Conservation (phyloP, 2,113 vertebrate genomes). For the Crypturellus undulatus region DNA sequence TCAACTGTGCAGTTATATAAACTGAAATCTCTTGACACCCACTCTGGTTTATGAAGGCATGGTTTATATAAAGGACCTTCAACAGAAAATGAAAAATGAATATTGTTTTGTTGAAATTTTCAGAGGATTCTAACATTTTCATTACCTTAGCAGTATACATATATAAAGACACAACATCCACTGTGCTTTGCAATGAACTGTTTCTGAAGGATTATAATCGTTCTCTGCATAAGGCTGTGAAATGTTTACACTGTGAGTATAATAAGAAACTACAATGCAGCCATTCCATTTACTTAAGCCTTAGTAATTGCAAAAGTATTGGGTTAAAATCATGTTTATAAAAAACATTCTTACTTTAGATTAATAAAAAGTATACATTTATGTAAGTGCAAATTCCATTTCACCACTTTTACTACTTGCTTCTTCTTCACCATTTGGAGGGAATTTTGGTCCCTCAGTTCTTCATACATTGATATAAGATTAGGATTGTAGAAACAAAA, state of each 20-base stretch:
- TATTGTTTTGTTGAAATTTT: slow-evolving; percentile 24
- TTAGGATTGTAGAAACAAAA: not conserved
- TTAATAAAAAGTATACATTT: slow-evolving; percentile 29
- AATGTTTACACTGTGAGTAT: not conserved
- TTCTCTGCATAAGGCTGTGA: slow-evolving; percentile 6
- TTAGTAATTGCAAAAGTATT: slow-evolving; percentile 27
- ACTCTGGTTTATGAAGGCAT: slow-evolving; percentile 59
- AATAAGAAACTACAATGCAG: not conserved
- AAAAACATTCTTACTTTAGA: not conserved
- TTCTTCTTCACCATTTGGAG: not conserved
- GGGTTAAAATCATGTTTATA: slow-evolving; percentile 1
- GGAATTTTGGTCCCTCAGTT: not conserved
- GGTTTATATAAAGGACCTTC: slow-evolving; percentile 55
- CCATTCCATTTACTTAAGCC: slow-evolving; percentile 29
- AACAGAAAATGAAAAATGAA: slow-evolving; percentile 32
- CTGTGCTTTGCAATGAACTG: not conserved
- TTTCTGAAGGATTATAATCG: slow-evolving; percentile 16
- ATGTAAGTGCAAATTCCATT: slow-evolving; percentile 8
- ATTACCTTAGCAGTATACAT: slow-evolving; percentile 2
- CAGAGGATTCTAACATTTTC: slow-evolving; percentile 3
- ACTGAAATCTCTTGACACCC: slow-evolving; percentile 65
- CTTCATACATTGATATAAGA: not conserved
- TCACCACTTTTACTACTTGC: not conserved
- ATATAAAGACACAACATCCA: not conserved
- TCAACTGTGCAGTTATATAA: slow-evolving; percentile 49